Conservation (phyloP, 2,888 invertebrate species). For the Drosophila suboccidentalis region DNA sequence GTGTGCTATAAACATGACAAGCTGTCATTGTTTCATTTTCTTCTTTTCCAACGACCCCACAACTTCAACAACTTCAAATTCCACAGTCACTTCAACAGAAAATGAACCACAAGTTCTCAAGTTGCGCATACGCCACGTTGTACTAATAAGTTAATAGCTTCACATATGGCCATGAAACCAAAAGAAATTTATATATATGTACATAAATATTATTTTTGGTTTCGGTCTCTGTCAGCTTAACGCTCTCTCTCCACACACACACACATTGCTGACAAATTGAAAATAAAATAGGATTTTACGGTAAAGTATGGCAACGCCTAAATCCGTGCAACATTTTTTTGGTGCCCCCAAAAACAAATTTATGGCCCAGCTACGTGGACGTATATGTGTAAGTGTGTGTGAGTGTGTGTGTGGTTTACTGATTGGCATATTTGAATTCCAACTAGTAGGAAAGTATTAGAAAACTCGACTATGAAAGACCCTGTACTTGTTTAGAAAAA, state of each 20-base stretch:
- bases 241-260: slow-evolving; percentile 21
- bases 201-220: slow-evolving; percentile 23
- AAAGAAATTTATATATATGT: slow-evolving; percentile 25
- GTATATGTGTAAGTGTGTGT: slow-evolving; percentile 6
- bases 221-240: slow-evolving; percentile 48
- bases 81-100: not conserved
- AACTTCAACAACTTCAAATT: not conserved
- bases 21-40: slow-evolving; percentile 73
- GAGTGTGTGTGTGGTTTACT: slow-evolving; percentile 9
- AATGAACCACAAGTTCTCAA: slow-evolving; percentile 24
- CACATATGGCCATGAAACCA: slow-evolving; percentile 19
- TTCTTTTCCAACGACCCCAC: slow-evolving; percentile 3
- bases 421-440: slow-evolving; percentile 15
- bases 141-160: slow-evolving; percentile 74
- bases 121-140: slow-evolving; percentile 71
- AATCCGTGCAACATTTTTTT: slow-evolving; percentile 50
- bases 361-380: slow-evolving; percentile 48
- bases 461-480: not conserved
- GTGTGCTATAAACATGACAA: slow-evolving; percentile 63
- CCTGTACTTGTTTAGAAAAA: not conserved
- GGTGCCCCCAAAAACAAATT: slow-evolving; percentile 40
- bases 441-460: not conserved
- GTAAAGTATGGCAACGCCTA: slow-evolving; percentile 61
- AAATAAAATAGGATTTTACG: slow-evolving; percentile 77
- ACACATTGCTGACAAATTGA: slow-evolving; percentile 66